Conservation (phyloP, 2,797 vertebrate genomes). For the Cyprinella venusta region DNA sequence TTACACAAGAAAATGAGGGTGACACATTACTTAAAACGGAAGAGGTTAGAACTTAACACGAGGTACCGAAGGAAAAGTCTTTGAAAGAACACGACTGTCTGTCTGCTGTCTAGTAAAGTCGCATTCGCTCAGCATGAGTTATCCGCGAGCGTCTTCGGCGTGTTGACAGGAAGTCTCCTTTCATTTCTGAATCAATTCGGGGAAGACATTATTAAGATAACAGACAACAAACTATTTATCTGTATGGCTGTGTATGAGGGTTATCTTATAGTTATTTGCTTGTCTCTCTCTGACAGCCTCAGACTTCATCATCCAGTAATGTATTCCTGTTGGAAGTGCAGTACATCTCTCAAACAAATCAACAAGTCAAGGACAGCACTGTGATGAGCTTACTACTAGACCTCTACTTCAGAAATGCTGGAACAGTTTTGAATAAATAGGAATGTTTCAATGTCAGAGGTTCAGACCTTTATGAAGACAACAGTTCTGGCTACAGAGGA, state of each 20-base stretch:
- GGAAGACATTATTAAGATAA: constrained; percentile 27
- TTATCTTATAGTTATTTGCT: constrained; percentile 35
- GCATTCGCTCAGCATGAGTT: constrained; percentile 14
- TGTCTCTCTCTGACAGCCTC: constrained; percentile 16
- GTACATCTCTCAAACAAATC: constrained; percentile 14
- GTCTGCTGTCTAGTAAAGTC: constrained; percentile 25
- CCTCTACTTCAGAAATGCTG: background rate
- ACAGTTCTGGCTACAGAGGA: background rate
- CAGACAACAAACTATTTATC: constrained; percentile 40
- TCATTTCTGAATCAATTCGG: constrained; percentile 28
- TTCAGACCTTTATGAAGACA: background rate
- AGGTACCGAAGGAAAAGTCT: background rate
- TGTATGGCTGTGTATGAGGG: constrained; percentile 18
- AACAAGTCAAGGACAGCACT: constrained; percentile 10
- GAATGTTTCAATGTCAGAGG: background rate
- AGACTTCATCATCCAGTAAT: constrained; percentile 35
- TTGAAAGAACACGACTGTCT: background rate
- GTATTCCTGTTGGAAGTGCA: constrained; percentile 17
- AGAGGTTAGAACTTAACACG: background rate
- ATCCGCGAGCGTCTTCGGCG: background rate
- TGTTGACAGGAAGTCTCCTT: constrained; percentile 14
- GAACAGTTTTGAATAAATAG: background rate
- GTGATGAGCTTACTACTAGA: background rate
- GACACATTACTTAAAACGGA: background rate
- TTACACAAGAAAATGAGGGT: background rate